phyloP scores from a whole-genome alignment of 2,888 invertebrate species.

The Thelaira solivaga region DNA sequence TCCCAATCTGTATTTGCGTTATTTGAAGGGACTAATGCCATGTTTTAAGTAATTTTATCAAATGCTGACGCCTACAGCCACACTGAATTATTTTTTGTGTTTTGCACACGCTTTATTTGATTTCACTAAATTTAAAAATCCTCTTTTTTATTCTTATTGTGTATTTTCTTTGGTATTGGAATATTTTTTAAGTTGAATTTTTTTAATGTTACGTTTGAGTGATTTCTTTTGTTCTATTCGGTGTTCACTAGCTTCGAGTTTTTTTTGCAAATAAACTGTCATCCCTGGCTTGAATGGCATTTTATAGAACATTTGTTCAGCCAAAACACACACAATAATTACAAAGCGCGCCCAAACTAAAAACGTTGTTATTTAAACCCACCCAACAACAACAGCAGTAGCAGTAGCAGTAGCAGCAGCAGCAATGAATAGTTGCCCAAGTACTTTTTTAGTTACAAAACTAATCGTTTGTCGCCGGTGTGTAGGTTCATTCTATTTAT shows the following conservation, averaged over 20 bases:
- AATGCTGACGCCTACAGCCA: slow-evolving; percentile 15
- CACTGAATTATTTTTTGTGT: neutral
- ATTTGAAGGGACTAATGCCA: slow-evolving; percentile 73
- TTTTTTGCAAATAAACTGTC: slow-evolving; percentile 73
- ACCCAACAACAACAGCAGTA: slow-evolving; percentile 19
- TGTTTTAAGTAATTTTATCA: slow-evolving; percentile 36
- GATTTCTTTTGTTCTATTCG: slow-evolving; percentile 64
- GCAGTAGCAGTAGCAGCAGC: neutral
- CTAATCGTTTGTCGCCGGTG: neutral
- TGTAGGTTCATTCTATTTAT: slow-evolving; percentile 53
- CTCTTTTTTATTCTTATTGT: slow-evolving; percentile 24
- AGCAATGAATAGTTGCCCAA: slow-evolving; percentile 33
- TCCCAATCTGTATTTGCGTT: slow-evolving; percentile 72
- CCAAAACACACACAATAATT: slow-evolving; percentile 15
- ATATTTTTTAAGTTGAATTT: neutral
- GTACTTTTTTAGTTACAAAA: slow-evolving; percentile 5
- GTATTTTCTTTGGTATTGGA: neutral
- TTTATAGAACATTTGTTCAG: slow-evolving; percentile 68
- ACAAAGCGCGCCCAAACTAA: slow-evolving; percentile 47
- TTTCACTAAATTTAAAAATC: neutral
- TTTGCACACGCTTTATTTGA: slow-evolving; percentile 17
- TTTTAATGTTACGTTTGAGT: slow-evolving; percentile 43
- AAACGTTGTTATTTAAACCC: slow-evolving; percentile 42
- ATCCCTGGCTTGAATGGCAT: slow-evolving; percentile 68
- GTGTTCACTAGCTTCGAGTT: slow-evolving; percentile 71